Conservation (phyloP, 2,113 vertebrate species). For the Anolis carolinensis region DNA sequence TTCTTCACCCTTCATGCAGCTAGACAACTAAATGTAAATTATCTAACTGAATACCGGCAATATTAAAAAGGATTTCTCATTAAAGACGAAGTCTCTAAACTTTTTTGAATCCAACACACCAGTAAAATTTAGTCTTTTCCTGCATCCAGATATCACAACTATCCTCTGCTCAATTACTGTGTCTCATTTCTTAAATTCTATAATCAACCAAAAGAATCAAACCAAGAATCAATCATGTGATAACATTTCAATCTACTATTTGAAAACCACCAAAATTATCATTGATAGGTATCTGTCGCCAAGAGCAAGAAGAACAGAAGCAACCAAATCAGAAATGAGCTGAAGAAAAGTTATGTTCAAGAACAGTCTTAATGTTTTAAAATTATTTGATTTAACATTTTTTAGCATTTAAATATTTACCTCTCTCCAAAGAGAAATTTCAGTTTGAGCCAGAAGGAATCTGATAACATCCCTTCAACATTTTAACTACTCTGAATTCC, state of each 20-base stretch:
- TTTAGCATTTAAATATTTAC: not conserved
- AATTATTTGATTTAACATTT: not conserved
- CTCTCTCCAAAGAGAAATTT: not conserved
- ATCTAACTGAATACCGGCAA: constrained; percentile 11
- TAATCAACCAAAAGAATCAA: not conserved
- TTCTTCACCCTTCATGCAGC: constrained; percentile 34
- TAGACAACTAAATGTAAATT: constrained; percentile 21
- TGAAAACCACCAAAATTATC: constrained; percentile 24
- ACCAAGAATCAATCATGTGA: not conserved
- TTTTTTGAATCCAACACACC: not conserved
- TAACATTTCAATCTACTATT: not conserved
- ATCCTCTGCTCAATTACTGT: not conserved
- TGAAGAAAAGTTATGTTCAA: not conserved
- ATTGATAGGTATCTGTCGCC: constrained; percentile 31
- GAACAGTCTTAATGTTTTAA: not conserved
- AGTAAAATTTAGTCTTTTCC: not conserved
- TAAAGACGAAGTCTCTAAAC: not conserved
- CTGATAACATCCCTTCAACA: constrained; percentile 39
- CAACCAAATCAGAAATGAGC: not conserved
- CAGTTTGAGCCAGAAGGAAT: constrained; percentile 3
- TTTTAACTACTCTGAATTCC: not conserved
- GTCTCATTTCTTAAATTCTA: not conserved
- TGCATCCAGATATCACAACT: not conserved
- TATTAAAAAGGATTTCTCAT: not conserved
- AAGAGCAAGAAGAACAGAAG: constrained; percentile 27